Conservation (phyloP, 2,113 vertebrate species). For the Dermatemys mawii region DNA sequence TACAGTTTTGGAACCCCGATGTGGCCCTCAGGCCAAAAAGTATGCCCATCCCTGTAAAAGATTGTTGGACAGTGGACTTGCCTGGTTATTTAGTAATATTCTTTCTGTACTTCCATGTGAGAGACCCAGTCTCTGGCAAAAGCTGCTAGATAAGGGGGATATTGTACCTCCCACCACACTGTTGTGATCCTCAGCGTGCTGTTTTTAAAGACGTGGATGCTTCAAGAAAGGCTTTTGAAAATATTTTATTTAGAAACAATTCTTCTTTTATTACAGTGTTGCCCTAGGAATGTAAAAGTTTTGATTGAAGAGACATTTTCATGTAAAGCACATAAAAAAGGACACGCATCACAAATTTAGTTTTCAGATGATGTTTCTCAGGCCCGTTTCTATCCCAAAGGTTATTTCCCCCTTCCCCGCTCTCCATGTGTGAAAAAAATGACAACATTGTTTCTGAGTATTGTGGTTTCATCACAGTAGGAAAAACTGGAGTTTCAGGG, state of each 20-base stretch:
- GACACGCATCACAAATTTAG: neutral
- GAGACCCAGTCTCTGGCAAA: fast-evolving
- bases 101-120: fast-evolving
- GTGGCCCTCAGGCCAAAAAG: too few species aligned
- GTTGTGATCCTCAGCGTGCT: neutral
- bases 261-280: neutral
- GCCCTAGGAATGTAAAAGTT: neutral
- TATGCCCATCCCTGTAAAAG: neutral
- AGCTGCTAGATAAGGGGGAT: neutral
- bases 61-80: neutral
- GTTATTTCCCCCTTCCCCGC: neutral
- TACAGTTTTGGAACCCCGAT: too few species aligned
- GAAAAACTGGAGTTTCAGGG: neutral
- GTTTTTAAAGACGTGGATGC: neutral
- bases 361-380: neutral
- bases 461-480: neutral
- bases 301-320: neutral
- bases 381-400: neutral
- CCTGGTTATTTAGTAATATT: neutral
- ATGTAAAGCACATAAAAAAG: neutral
- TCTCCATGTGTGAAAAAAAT: neutral
- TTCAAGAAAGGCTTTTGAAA: neutral
- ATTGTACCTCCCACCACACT: fast-evolving
- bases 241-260: neutral
- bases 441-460: neutral